Percentiles rank a stretch among this genome's conserved stretches.
Conservation (phyloP, 2,888 invertebrate genomes). For the Plagiodera versicolora region DNA sequence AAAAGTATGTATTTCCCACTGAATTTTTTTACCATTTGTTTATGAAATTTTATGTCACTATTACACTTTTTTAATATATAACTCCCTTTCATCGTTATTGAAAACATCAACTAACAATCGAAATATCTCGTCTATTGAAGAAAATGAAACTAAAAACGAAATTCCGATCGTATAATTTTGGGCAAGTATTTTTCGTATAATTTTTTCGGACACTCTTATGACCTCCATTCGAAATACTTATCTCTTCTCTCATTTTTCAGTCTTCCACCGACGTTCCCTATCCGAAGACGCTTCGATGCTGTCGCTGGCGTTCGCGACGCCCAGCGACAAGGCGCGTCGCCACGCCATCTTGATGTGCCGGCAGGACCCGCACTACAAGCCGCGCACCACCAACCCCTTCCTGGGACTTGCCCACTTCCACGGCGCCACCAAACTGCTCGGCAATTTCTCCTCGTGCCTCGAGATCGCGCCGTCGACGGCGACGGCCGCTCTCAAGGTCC, state of each 20-base stretch:
- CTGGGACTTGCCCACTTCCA: conserved; percentile 74
- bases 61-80: too few species aligned
- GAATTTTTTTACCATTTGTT: too few species aligned
- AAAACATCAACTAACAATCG: too few species aligned
- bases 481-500: conserved; percentile 36
- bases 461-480: conserved; percentile 74
- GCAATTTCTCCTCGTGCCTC: conserved; percentile 77
- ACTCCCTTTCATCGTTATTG: too few species aligned
- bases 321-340: conserved; percentile 74
- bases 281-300: conserved; percentile 70
- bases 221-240: too few species aligned
- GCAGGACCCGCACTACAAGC: conserved; percentile 80
- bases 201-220: too few species aligned
- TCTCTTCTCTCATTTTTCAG: too few species aligned
- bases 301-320: conserved; percentile 64
- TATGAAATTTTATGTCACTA: too few species aligned
- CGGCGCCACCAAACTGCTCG: conserved; percentile 81
- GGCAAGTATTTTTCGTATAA: too few species aligned
- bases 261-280: conserved; percentile 71
- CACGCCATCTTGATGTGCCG: conserved; percentile 80
- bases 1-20: conserved; percentile 42
- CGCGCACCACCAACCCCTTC: conserved; percentile 71
- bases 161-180: too few species aligned
- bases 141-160: too few species aligned
- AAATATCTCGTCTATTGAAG: too few species aligned